Base-by-base conservation (phyloP, 2,888 invertebrate species). In the Hemicrepidius hirtus region DNA sequence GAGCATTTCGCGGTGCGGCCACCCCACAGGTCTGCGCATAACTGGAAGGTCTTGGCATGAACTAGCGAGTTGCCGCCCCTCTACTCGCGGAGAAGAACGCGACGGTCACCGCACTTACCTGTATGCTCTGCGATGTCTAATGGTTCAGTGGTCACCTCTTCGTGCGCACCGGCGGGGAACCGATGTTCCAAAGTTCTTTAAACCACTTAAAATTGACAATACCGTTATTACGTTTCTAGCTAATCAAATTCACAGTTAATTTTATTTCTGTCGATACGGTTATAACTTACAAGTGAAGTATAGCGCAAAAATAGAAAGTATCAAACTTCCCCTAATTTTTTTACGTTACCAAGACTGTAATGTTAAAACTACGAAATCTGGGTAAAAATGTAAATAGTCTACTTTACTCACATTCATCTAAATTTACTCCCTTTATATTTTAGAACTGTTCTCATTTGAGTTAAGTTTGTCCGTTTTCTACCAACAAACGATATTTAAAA, bases 41-140 rank as follows among this genome's bases (percentile, higher is more conserved):
- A 78, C 72, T 78, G 78, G 70, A 77, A 72, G 77, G 72, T 71
- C 76, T 68, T 63, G 70, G 74, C 73, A 63, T 75, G 71, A 64
- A 70, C 76, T 71, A 71, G 73, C 73, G 70, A 64, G 65, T 62
- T 68, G 32, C 64, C 69, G 73, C 78, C 75, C 74, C 74, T 68
- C 74, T 68, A 64, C 71, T 64, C 68, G 65, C 57, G 63, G 37
- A 55, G 69, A 67, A 68, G 72, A 68, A 73, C 71, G 71, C 70
- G 73, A 72, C 77, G 77, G 76, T 75, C 78, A 75, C 70, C 77
- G 76, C 78, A 76, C 77, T 75, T 68, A 71, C 74, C 77, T 72
- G 73, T 73, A 62, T 62, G 65, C 75, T 74, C 68, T 68, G 69
- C 60, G 71, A 73, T 73, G 64, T 66, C 75, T 71, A 73, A 75